A percentile compares a stretch with the other conserved stretches of the same genome.
Conservation (phyloP, 2,113 vertebrate species). For the Oncorhynchus nerka region DNA sequence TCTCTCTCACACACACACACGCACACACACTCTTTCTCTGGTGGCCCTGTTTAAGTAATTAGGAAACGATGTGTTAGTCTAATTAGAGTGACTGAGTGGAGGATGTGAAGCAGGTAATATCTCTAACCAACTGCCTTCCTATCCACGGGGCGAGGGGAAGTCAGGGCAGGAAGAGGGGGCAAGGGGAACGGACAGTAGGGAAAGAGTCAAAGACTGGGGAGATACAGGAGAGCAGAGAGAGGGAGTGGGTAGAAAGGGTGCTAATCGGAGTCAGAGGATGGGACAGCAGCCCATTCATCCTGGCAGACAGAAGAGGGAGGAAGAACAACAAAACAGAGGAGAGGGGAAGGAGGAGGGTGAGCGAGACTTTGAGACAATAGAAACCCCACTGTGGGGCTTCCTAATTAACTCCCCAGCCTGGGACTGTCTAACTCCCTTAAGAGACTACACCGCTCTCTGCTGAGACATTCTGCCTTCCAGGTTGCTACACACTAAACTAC, state of each 20-base stretch:
- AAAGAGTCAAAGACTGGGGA: background rate
- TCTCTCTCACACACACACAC: too few species aligned
- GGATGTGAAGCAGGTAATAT: slow-evolving; percentile 29
- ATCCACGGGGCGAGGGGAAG: background rate
- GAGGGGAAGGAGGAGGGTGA: slow-evolving; percentile 2
- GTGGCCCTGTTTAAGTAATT: slow-evolving; percentile 29
- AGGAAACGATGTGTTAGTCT: slow-evolving; percentile 35
- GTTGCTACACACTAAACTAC: background rate
- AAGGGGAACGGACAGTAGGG: background rate
- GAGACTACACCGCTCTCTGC: background rate
- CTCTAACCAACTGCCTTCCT: slow-evolving; percentile 34
- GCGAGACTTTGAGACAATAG: background rate
- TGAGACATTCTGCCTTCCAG: too few species aligned
- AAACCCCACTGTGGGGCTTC: slow-evolving; percentile 4
- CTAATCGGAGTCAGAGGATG: background rate
- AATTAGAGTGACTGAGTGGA: slow-evolving; percentile 20
- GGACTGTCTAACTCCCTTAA: background rate
- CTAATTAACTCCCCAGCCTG: slow-evolving; percentile 15
- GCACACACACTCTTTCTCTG: too few species aligned
- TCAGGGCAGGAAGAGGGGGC: background rate
- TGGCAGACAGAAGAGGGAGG: slow-evolving; percentile 20
- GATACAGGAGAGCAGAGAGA: background rate
- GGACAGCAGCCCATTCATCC: slow-evolving; percentile 36
- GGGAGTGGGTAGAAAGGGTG: background rate
- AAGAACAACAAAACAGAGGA: background rate